Conservation (phyloP, 2,888 invertebrate genomes). For the Scaeva pyrastri region DNA sequence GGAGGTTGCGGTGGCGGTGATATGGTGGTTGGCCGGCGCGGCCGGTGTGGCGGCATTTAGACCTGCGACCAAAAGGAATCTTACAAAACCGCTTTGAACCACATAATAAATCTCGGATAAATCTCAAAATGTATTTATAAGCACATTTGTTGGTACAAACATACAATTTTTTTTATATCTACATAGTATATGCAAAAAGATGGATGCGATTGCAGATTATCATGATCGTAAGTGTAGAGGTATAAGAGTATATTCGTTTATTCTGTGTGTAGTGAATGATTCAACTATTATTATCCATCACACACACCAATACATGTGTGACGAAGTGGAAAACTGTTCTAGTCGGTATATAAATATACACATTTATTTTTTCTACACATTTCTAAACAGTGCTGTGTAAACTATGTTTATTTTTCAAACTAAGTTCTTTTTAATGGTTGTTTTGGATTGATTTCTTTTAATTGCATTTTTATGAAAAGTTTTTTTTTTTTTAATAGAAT, state of each 20-base stretch:
- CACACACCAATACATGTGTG: slow-evolving; percentile 13
- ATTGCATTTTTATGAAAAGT: no score
- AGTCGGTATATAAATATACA: slow-evolving; percentile 13
- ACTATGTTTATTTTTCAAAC: no score
- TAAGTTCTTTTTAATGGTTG: no score
- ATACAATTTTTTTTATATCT: not conserved
- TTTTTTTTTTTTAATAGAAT: no score
- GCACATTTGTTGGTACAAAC: slow-evolving; percentile 15
- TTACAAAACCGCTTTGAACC: slow-evolving; percentile 70
- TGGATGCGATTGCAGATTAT: slow-evolving; percentile 73
- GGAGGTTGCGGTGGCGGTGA: not conserved
- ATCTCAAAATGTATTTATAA: slow-evolving; percentile 76
- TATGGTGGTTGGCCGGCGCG: not conserved
- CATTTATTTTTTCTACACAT: not conserved
- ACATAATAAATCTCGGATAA: slow-evolving; percentile 74
- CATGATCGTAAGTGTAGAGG: slow-evolving; percentile 62
- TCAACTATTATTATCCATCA: slow-evolving; percentile 64
- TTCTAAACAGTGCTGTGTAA: not conserved
- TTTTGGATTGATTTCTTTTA: no score
- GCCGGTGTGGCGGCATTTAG: slow-evolving; percentile 54
- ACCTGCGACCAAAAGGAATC: slow-evolving; percentile 66
- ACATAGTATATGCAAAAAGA: slow-evolving; percentile 49
- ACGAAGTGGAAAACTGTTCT: slow-evolving; percentile 62
- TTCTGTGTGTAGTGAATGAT: slow-evolving; percentile 57
- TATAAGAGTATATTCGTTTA: slow-evolving; percentile 36